Evolutionary conservation across 2,888 invertebrate genomes (phyloP).

Genomic region (Hydriomena furcata): DNA sequence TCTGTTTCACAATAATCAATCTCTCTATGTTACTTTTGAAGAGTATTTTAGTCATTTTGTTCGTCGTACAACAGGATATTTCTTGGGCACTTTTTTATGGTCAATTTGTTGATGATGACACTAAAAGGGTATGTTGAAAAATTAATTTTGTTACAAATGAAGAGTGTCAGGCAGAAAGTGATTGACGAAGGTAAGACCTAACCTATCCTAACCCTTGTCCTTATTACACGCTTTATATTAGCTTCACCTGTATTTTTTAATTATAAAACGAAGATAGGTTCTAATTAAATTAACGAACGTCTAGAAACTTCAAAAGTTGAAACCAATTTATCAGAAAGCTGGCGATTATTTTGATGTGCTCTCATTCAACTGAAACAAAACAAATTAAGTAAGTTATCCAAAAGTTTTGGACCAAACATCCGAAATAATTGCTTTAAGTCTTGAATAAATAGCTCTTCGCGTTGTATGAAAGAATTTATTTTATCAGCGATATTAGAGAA

Average conservation of each 20-base stretch:
- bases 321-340: conserved; percentile 33
- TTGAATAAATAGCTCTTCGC: conserved; percentile 14
- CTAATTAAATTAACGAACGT: conserved; percentile 25
- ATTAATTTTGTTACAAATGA: too few species aligned
- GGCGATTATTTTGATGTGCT: conserved; percentile 35
- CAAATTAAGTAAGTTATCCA: conserved; percentile 34
- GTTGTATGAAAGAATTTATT: conserved; percentile 4
- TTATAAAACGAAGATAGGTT: conserved; percentile 17
- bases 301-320: conserved; percentile 27
- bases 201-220: not conserved
- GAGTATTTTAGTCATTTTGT: too few species aligned
- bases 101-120: too few species aligned
- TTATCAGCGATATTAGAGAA: not conserved
- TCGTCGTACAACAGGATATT: too few species aligned
- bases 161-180: conserved; percentile 1
- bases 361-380: conserved; percentile 32
- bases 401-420: conserved; percentile 29
- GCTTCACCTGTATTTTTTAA: too few species aligned
- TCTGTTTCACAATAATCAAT: too few species aligned
- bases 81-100: too few species aligned
- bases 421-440: conserved; percentile 21
- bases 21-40: too few species aligned
- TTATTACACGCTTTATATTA: too few species aligned
- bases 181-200: conserved; percentile 16
- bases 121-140: too few species aligned